Evolutionary conservation across 2,888 invertebrate genomes (phyloP).

Genomic region (Stictocephala bisonia): DNA sequence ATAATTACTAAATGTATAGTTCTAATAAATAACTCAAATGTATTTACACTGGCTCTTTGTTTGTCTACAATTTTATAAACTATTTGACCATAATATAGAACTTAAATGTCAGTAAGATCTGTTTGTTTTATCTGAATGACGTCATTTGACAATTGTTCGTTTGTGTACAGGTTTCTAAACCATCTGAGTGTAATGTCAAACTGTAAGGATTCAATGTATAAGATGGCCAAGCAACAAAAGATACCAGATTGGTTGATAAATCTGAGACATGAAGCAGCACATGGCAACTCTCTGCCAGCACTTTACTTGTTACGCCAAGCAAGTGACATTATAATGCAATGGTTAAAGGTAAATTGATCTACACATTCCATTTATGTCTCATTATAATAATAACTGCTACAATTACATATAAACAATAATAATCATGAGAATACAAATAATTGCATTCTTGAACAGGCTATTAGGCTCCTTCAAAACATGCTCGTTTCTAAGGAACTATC

Average conservation of each 20-base stretch:
- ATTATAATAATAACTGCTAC: conserved; percentile 18
- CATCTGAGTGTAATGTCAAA: conserved; percentile 71
- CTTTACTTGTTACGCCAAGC: conserved; percentile 73
- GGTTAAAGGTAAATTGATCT: conserved; percentile 70
- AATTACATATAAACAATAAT: conserved; percentile 24
- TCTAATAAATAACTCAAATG: too few species aligned
- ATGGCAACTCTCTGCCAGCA: conserved; percentile 75
- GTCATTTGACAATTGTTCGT: too few species aligned
- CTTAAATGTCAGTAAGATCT: not conserved
- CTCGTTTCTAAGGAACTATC: too few species aligned
- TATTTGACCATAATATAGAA: not conserved
- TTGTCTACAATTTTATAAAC: too few species aligned
- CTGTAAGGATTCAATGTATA: conserved; percentile 67
- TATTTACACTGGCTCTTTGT: too few species aligned
- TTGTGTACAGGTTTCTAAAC: conserved; percentile 70
- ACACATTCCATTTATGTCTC: not conserved
- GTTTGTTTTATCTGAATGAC: too few species aligned
- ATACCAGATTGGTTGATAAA: conserved; percentile 85
- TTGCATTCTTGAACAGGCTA: too few species aligned
- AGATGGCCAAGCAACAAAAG: conserved; percentile 72
- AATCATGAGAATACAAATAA: too few species aligned
- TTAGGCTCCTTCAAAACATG: too few species aligned
- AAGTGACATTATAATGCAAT: conserved; percentile 71
- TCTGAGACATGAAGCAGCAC: conserved; percentile 82
- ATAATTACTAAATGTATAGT: too few species aligned